phyloP scores from a whole-genome alignment of 2,888 invertebrate genomes.

The Drosophila meridiana region DNA sequence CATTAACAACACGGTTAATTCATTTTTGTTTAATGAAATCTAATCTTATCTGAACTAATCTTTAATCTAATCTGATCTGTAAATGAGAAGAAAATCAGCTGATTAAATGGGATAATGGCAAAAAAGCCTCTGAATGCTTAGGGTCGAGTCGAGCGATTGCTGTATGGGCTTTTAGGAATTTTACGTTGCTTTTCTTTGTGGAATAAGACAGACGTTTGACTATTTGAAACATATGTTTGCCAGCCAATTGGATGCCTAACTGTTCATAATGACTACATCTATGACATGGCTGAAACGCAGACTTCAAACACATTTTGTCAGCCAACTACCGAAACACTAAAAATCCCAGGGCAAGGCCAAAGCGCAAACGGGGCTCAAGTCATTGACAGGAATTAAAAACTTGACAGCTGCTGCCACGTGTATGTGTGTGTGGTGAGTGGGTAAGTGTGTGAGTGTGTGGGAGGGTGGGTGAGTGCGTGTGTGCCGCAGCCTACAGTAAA shows the following conservation, averaged over 20 bases:
- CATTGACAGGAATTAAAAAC: constrained; percentile 77
- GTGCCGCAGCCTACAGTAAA: constrained; percentile 66
- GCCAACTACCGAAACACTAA: constrained; percentile 6
- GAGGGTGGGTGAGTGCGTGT: constrained; percentile 30
- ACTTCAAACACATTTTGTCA: constrained; percentile 18
- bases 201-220: constrained; percentile 1
- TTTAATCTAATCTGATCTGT: no score
- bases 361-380: constrained; percentile 65
- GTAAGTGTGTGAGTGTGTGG: constrained; percentile 23
- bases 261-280: constrained; percentile 30
- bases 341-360: constrained; percentile 28
- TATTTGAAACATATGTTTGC: constrained; percentile 11
- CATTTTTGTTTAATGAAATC: no score
- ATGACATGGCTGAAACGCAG: constrained; percentile 40
- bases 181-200: no score
- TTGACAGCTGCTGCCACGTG: constrained; percentile 60
- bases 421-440: constrained; percentile 7
- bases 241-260: constrained; percentile 26
- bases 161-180: no score
- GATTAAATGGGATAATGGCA: no score
- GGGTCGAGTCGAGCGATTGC: no score
- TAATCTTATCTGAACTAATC: no score
- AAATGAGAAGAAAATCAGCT: no score
- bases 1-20: no score
- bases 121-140: no score